These are phyloP conservation scores for Pachydiplax longipennis DNA, from an alignment of 2,888 invertebrate genomes.

Conservation along the genomic window DNA sequence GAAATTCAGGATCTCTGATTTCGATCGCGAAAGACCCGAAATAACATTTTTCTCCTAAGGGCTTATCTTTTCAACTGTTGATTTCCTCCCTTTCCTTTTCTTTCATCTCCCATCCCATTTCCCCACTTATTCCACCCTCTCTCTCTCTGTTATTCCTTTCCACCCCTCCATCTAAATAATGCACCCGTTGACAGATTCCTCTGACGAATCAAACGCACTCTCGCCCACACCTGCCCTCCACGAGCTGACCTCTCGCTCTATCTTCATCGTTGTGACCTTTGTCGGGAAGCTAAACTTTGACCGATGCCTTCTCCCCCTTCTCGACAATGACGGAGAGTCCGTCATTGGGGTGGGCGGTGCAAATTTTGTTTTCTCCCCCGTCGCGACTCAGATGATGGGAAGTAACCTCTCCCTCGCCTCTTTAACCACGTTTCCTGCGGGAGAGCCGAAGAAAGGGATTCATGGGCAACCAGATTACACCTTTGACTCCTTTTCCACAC, in stretches of 20 bases:
- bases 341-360: not conserved
- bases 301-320: not conserved
- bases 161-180: not conserved
- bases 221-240: slow-evolving; percentile 2
- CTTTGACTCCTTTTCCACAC: too few relatives aligned
- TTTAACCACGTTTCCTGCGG: not conserved
- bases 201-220: not conserved
- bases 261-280: not conserved
- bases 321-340: not conserved
- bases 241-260: not conserved
- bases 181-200: slow-evolving; percentile 19
- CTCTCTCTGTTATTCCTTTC: not conserved
- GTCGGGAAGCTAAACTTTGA: not conserved
- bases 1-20: too few relatives aligned
- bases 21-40: too few relatives aligned
- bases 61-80: not conserved
- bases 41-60: too few relatives aligned
- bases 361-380: not conserved
- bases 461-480: too few relatives aligned
- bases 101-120: not conserved
- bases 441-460: not conserved
- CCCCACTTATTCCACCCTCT: not conserved
- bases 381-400: not conserved
- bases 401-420: not conserved
- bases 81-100: not conserved